A percentile compares a stretch with the other conserved stretches of the same genome.
phyloP scores from a whole-genome alignment of 2,113 vertebrate species.

The Carlito syrichta region DNA sequence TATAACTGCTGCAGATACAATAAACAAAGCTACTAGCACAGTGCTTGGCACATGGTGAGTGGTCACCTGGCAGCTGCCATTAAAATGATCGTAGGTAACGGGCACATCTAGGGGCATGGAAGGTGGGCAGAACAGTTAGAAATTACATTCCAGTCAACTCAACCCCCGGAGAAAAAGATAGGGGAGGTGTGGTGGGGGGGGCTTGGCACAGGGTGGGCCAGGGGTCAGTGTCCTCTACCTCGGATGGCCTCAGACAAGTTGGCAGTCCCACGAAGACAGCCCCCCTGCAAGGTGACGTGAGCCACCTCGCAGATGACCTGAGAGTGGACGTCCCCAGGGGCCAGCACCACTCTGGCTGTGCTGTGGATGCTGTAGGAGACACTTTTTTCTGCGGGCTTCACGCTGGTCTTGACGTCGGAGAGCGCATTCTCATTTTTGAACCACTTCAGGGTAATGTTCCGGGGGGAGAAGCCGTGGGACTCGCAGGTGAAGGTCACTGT shows the following conservation, averaged over 20 bases:
- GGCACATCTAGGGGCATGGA: fast-evolving
- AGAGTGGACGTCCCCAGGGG: fast-evolving
- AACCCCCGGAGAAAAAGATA: background rate
- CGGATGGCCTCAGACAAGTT: conserved; percentile 36
- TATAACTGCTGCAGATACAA: background rate
- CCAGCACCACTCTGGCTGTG: background rate
- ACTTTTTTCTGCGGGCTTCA: fast-evolving
- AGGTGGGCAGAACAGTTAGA: background rate
- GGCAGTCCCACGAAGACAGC: conserved; percentile 6
- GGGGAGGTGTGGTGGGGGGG: background rate
- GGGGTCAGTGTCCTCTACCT: conserved; percentile 12
- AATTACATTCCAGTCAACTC: background rate
- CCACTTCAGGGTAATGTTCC: conserved; percentile 28
- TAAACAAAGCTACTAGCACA: background rate
- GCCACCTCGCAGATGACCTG: conserved; percentile 56
- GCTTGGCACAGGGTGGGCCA: background rate
- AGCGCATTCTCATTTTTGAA: background rate
- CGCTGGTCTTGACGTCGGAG: fast-evolving
- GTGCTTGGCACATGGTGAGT: background rate
- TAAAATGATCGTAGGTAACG: background rate
- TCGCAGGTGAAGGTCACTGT: conserved; percentile 59
- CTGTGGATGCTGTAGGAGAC: conserved; percentile 18
- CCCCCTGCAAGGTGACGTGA: fast-evolving
- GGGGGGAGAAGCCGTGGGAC: conserved; percentile 54
- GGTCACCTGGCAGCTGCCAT: background rate